phyloP scores from a whole-genome alignment of 1,140 invertebrate genomes.

The fruit fly (Drosophila melanogaster) region DNA sequence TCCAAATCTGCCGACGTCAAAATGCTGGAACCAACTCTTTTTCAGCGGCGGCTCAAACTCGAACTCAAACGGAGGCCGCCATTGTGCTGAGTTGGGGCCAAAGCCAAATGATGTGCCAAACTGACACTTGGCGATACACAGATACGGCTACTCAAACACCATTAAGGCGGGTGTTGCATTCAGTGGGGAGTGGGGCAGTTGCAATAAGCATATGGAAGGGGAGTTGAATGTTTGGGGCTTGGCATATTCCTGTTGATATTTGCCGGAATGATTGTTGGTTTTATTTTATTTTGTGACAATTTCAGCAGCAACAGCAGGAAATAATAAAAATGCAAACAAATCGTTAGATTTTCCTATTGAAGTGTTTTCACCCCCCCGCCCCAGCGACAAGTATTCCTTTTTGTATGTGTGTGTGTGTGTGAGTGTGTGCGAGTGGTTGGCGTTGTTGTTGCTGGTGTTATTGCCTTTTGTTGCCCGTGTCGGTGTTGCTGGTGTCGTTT shows the following conservation, averaged over 20 bases:
- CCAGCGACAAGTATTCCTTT: constrained; percentile 16
- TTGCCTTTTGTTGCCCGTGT: constrained; percentile 48
- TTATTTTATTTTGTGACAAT: constrained; percentile 80
- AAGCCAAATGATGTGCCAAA: constrained; percentile 81
- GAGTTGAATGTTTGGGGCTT: too few species aligned
- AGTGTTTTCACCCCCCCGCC: constrained; percentile 45
- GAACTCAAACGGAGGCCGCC: constrained; percentile 58
- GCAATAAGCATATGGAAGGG: constrained; percentile 1
- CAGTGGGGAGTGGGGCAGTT: neutral
- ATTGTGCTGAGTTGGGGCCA: constrained; percentile 67
- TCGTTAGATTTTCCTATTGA: constrained; percentile 78
- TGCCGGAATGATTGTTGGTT: constrained; percentile 66
- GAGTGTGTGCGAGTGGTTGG: neutral
- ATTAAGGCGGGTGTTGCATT: constrained; percentile 58
- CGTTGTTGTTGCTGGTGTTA: constrained; percentile 35
- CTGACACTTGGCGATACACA: constrained; percentile 76
- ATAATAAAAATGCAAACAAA: constrained; percentile 83
- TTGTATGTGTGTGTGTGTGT: constrained; percentile 9
- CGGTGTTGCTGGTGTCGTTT: constrained; percentile 42
- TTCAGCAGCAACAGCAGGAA: constrained; percentile 68
- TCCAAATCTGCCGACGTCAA: constrained; percentile 78
- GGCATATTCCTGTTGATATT: constrained; percentile 51
- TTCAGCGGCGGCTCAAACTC: constrained; percentile 54
- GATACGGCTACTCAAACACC: constrained; percentile 74
- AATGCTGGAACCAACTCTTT: constrained; percentile 52